phyloP scores from a whole-genome alignment of 2,888 invertebrate species.

The Cheilosia urbana region DNA sequence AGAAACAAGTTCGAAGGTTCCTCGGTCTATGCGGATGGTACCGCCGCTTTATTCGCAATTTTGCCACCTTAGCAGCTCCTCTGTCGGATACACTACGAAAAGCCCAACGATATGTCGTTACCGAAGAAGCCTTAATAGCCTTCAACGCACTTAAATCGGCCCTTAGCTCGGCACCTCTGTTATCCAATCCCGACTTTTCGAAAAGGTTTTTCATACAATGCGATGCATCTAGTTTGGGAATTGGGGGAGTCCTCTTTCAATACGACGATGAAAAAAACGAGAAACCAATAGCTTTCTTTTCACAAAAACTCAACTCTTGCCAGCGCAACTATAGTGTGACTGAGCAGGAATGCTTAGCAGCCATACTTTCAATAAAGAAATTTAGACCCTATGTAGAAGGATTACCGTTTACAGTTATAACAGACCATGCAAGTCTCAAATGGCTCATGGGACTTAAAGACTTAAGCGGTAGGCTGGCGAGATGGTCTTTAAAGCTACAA shows the following conservation, averaged over 20 bases:
- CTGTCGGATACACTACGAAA: slow-evolving; percentile 37
- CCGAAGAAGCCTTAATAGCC: slow-evolving; percentile 10
- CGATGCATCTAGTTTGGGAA: no score
- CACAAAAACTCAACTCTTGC: slow-evolving; percentile 43
- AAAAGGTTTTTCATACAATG: slow-evolving; percentile 22
- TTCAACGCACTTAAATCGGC: slow-evolving; percentile 40
- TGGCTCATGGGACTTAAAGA: slow-evolving; percentile 77
- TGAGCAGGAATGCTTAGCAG: slow-evolving; percentile 64
- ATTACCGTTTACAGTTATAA: slow-evolving; percentile 60
- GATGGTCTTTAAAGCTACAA: slow-evolving; percentile 12
- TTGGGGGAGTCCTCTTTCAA: no score
- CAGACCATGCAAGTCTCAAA: slow-evolving; percentile 77
- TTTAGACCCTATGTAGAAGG: slow-evolving; percentile 65
- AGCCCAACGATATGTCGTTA: slow-evolving; percentile 3
- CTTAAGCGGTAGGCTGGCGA: slow-evolving; percentile 69
- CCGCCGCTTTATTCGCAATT: slow-evolving; percentile 70
- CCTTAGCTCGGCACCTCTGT: slow-evolving; percentile 29
- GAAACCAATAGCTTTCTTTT: no score
- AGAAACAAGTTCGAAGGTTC: slow-evolving; percentile 71
- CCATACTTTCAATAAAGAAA: slow-evolving; percentile 43
- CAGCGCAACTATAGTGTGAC: slow-evolving; percentile 51
- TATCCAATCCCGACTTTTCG: slow-evolving; percentile 48
- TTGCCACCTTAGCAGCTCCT: slow-evolving; percentile 44
- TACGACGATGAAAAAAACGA: no score
- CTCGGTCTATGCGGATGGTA: slow-evolving; percentile 76